Evolutionary conservation across 1,140 invertebrate species (phyloP).

Genomic region (Drosophila baimaii): DNA sequence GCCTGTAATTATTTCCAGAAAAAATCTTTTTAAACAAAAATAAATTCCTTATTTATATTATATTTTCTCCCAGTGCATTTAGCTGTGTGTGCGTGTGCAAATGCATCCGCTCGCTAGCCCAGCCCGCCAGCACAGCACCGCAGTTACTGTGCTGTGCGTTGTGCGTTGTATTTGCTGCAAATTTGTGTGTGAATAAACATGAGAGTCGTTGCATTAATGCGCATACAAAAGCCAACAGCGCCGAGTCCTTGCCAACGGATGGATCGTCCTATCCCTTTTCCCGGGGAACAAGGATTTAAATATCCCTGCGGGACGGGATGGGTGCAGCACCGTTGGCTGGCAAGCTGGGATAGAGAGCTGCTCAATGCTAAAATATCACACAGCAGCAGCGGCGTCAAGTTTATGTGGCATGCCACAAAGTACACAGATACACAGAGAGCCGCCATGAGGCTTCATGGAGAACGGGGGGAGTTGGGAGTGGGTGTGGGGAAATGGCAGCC

Average conservation of each 20-base stretch:
- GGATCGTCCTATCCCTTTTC: constrained; percentile 18
- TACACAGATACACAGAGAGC: constrained; percentile 37
- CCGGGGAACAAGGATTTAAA: constrained; percentile 68
- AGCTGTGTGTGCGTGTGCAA: constrained; percentile 41
- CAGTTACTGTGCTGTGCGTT: constrained; percentile 58
- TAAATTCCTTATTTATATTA: not conserved
- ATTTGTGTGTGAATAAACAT: constrained; percentile 83
- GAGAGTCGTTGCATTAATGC: constrained; percentile 82
- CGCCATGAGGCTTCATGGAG: not conserved
- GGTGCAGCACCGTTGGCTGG: not conserved
- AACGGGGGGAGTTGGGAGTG: not conserved
- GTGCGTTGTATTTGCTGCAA: constrained; percentile 74
- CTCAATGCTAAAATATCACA: constrained; percentile 74
- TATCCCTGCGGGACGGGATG: constrained; percentile 50
- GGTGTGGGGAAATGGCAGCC: not conserved
- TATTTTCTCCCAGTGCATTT: not conserved
- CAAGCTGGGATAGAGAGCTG: constrained; percentile 33
- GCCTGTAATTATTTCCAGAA: not conserved
- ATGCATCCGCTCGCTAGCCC: constrained; percentile 53
- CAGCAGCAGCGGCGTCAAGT: constrained; percentile 60
- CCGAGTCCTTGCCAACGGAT: constrained; percentile 4
- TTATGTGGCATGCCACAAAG: constrained; percentile 78
- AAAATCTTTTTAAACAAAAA: not conserved
- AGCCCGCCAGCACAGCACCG: constrained; percentile 41
- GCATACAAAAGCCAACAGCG: constrained; percentile 79